phyloP scores from a whole-genome alignment of 2,797 vertebrate genomes.

The Leptodactylus fallax region DNA sequence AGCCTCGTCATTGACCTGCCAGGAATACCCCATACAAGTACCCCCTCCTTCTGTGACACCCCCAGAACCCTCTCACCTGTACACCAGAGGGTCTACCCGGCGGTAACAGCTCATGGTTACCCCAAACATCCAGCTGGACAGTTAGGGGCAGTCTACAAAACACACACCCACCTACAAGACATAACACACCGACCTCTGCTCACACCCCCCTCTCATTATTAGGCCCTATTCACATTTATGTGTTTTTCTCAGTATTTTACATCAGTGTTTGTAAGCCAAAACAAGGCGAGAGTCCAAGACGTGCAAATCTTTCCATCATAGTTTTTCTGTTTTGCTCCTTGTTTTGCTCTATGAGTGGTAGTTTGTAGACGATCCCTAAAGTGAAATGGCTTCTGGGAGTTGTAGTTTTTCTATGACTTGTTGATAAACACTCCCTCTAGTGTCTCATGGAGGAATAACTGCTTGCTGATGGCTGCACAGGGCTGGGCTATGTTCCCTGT shows the following conservation, averaged over 20 bases:
- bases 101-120: conserved; percentile 3
- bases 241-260: too few species aligned
- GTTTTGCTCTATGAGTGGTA: not conserved
- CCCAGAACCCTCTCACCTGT: conserved; percentile 36
- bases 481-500: too few species aligned
- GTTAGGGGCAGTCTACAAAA: conserved; percentile 30
- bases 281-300: too few species aligned
- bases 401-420: conserved; percentile 29
- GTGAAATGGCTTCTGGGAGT: conserved; percentile 3
- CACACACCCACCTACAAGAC: not conserved
- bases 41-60: not conserved
- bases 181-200: too few species aligned
- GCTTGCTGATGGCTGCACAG: too few species aligned
- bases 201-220: not conserved
- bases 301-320: too few species aligned
- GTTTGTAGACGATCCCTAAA: conserved; percentile 44
- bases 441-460: not conserved
- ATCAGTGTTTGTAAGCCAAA: too few species aligned
- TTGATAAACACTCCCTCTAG: not conserved
- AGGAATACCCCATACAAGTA: not conserved
- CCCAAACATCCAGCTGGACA: not conserved
- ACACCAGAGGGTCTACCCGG: conserved; percentile 35
- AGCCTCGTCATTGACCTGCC: too few species aligned
- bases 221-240: too few species aligned
- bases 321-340: not conserved